Evolutionary conservation across 2,797 vertebrate genomes (phyloP).

Genomic region (Heterohyrax brucei): DNA sequence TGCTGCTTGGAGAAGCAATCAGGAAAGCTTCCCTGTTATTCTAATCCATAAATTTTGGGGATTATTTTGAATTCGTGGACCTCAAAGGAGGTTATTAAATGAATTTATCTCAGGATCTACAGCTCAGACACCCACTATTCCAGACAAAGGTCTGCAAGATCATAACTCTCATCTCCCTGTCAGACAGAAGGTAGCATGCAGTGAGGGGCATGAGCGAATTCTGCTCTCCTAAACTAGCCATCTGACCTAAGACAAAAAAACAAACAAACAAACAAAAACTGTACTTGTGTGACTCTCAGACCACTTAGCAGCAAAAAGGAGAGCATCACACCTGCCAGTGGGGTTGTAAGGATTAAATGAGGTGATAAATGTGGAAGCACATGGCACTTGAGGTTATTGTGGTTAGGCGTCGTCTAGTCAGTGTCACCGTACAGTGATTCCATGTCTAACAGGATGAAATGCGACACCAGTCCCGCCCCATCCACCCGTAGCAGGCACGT

Average conservation of each 20-base stretch:
- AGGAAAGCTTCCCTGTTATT: neutral
- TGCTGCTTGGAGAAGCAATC: conserved; percentile 22
- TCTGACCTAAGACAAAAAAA: neutral
- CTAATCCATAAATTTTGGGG: neutral
- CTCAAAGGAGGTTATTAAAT: neutral
- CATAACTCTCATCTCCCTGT: neutral
- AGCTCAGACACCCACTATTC: neutral
- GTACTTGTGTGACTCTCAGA: neutral
- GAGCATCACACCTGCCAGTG: neutral
- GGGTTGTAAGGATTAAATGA: neutral
- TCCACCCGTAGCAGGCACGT: neutral
- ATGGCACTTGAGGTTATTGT: neutral
- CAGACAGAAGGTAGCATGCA: neutral
- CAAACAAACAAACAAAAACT: neutral
- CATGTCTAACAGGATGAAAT: neutral
- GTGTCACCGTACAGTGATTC: neutral
- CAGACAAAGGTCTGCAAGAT: neutral
- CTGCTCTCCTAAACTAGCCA: neutral
- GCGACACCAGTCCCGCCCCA: neutral
- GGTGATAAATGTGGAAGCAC: neutral
- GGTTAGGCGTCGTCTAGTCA: neutral
- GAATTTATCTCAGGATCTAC: neutral
- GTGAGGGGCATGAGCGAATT: neutral
- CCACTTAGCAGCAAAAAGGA: neutral
- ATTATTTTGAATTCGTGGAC: conserved; percentile 20